Conservation (phyloP, 2,888 invertebrate species). For the Imbricaverruca yamaguchii region DNA sequence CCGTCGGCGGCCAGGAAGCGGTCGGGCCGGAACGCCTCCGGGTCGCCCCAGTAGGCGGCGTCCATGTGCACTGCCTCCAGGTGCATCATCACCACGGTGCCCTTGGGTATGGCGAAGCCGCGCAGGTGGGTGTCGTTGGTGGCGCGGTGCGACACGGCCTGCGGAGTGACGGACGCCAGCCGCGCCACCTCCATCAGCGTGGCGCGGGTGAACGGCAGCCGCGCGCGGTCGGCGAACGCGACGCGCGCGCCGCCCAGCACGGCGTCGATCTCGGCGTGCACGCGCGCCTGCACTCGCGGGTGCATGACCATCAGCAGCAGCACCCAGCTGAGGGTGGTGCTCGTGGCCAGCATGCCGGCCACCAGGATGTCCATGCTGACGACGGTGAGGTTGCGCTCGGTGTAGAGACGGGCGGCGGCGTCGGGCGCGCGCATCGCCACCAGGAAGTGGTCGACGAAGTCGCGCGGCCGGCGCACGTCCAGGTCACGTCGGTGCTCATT, state of each 20-base stretch:
- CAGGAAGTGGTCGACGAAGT: constrained; percentile 1
- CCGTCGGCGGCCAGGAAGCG: too few relatives aligned
- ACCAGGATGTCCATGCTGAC: constrained; percentile 2
- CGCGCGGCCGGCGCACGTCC: background rate
- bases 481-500: background rate
- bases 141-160: too few relatives aligned
- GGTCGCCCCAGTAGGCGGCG: too few relatives aligned
- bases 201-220: too few relatives aligned
- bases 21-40: too few relatives aligned
- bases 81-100: too few relatives aligned
- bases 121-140: too few relatives aligned
- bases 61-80: too few relatives aligned
- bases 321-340: constrained; percentile 17
- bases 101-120: too few relatives aligned
- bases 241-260: constrained; percentile 30
- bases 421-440: background rate
- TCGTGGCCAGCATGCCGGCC: constrained; percentile 19
- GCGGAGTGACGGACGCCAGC: too few relatives aligned
- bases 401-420: background rate
- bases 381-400: background rate
- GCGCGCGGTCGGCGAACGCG: constrained; percentile 18
- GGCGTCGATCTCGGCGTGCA: constrained; percentile 34
- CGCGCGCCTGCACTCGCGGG: constrained; percentile 33
- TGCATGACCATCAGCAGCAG: constrained; percentile 34
- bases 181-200: too few relatives aligned